A percentile compares a stretch with the other conserved stretches of the same genome.
Evolutionary conservation across 92 coral and sea anemone genomes (phyloP).

Genomic region (Scolanthus callimorphus): DNA sequence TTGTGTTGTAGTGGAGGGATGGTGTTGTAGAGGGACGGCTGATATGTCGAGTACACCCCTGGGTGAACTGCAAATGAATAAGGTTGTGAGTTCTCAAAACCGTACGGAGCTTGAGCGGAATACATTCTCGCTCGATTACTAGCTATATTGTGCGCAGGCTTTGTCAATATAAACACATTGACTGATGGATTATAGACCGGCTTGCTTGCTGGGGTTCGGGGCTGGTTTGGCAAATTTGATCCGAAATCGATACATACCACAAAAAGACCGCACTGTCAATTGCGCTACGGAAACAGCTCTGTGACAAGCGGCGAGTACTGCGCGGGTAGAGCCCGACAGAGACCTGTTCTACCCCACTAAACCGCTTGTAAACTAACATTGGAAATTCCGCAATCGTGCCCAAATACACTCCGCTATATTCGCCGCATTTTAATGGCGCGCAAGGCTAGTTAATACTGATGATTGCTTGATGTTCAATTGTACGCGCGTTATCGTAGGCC

Average conservation of each 20-base stretch:
- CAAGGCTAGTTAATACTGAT: neutral
- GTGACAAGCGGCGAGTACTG: slow-evolving; percentile 24
- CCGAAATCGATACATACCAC: slow-evolving; percentile 77
- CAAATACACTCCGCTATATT: too few species aligned
- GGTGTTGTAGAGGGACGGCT: neutral
- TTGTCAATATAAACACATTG: slow-evolving; percentile 6
- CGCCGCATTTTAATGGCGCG: too few species aligned
- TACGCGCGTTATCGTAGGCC: neutral
- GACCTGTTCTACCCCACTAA: neutral
- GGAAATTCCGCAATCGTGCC: too few species aligned
- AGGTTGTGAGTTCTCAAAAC: neutral
- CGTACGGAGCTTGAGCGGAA: neutral
- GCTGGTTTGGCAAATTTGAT: slow-evolving; percentile 46
- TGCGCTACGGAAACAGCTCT: slow-evolving; percentile 64
- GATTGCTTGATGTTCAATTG: neutral
- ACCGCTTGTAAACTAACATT: too few species aligned
- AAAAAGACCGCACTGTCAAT: slow-evolving; percentile 78
- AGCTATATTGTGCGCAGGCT: neutral
- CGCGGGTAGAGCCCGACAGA: neutral
- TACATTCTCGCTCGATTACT: neutral
- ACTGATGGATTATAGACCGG: neutral
- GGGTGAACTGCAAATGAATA: neutral
- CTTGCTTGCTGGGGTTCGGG: slow-evolving; percentile 26
- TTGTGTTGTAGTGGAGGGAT: neutral
- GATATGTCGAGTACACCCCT: neutral